These are phyloP conservation scores for Ernsta delagoae DNA, from an alignment of 2,888 invertebrate genomes.

Conservation along the genomic window DNA sequence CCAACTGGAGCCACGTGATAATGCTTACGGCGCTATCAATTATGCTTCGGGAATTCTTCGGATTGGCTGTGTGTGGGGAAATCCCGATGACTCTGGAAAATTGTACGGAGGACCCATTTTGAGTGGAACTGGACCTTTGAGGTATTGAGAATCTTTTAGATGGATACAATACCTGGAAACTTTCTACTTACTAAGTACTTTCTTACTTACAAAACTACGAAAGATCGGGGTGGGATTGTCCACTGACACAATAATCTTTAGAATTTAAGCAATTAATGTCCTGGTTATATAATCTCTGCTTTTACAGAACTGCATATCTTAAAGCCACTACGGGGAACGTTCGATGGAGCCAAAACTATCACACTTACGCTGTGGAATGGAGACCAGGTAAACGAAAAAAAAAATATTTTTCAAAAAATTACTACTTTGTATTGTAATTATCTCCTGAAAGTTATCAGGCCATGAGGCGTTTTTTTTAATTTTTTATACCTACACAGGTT, in stretches of 20 bases:
- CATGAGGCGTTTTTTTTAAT: no score
- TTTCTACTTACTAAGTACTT: no score
- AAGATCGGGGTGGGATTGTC: no score
- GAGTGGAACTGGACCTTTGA: conserved; percentile 1
- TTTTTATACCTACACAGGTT: no score
- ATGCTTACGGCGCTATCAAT: not conserved
- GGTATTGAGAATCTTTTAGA: not conserved
- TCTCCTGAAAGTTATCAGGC: no score
- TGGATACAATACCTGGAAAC: no score
- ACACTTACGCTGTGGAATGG: conserved; percentile 1
- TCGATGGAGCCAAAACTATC: not conserved
- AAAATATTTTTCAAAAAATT: not conserved
- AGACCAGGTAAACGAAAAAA: not conserved
- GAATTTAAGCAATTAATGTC: no score
- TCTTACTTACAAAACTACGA: no score
- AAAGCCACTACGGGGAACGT: not conserved
- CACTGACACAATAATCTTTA: no score
- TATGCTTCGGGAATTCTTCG: conserved; percentile 5
- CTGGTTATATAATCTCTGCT: no score
- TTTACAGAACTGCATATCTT: not conserved
- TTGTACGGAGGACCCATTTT: not conserved
- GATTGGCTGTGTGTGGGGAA: not conserved
- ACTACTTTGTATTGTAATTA: no score
- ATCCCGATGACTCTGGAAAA: not conserved
- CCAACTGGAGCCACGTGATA: not conserved